Evolutionary conservation across 2,888 invertebrate genomes (phyloP).

Genomic region (Aradus depressus): DNA sequence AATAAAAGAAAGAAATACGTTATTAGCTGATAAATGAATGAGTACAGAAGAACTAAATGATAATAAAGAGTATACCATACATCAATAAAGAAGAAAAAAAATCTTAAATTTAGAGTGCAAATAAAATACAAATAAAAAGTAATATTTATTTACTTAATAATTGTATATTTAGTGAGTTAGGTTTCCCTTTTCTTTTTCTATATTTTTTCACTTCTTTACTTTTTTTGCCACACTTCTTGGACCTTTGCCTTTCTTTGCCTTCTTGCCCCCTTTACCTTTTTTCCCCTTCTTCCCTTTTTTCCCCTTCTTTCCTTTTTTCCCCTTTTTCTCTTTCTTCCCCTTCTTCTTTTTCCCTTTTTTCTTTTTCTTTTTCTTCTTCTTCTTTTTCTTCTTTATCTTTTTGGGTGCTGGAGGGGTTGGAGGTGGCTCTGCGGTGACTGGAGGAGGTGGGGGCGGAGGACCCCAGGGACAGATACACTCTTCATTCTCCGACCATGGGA

Average conservation of each 20-base stretch:
- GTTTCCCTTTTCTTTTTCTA: too few relatives aligned
- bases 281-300: not conserved
- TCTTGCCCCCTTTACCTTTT: not conserved
- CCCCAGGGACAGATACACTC: conserved; percentile 2
- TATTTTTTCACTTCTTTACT: too few relatives aligned
- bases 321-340: not conserved
- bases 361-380: not conserved
- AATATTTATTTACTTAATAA: too few relatives aligned
- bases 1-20: too few relatives aligned
- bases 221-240: too few relatives aligned
- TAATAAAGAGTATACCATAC: too few relatives aligned
- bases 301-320: not conserved
- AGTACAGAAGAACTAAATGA: too few relatives aligned
- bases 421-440: not conserved
- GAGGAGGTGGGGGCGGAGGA: not conserved
- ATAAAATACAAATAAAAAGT: too few relatives aligned
- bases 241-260: not conserved
- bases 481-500: not conserved
- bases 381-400: not conserved
- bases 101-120: too few relatives aligned
- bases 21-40: too few relatives aligned
- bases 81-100: too few relatives aligned
- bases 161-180: too few relatives aligned
- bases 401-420: not conserved
- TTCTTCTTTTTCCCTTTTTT: not conserved